Conservation (phyloP, 2,797 vertebrate genomes). For the Fringilla coelebs region DNA sequence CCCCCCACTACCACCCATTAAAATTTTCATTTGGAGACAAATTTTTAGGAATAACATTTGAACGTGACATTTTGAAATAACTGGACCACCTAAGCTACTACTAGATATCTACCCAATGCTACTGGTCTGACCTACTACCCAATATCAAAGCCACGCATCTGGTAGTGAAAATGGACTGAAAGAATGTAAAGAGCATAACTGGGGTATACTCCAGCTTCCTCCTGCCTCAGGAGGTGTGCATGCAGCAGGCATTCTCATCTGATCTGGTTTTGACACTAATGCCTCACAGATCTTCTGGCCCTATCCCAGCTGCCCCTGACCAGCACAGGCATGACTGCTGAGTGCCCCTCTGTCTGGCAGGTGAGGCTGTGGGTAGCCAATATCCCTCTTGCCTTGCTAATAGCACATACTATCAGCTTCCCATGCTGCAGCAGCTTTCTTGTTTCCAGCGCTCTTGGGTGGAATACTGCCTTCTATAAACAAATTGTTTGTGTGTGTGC, state of each 20-base stretch:
- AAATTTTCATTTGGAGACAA: neutral
- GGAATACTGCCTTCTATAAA: neutral
- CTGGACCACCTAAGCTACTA: neutral
- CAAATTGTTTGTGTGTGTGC: neutral
- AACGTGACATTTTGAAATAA: neutral
- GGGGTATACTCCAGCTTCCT: neutral
- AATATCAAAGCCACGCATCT: neutral
- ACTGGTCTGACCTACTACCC: neutral
- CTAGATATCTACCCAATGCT: neutral
- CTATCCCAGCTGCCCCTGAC: neutral
- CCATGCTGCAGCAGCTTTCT: neutral
- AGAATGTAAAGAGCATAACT: neutral
- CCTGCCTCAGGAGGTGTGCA: neutral
- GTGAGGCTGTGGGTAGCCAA: neutral
- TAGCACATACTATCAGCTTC: neutral
- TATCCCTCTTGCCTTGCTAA: neutral
- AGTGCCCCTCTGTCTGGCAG: neutral
- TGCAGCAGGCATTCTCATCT: neutral
- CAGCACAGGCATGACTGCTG: neutral
- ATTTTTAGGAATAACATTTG: neutral
- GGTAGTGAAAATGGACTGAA: neutral
- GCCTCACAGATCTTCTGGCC: neutral
- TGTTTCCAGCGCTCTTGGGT: neutral
- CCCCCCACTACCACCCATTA: rapidly evolving
- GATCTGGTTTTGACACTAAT: neutral